Base-by-base conservation (phyloP, 53 echinoderm and acorn worm genomes). In the Arbacia lixula region DNA sequence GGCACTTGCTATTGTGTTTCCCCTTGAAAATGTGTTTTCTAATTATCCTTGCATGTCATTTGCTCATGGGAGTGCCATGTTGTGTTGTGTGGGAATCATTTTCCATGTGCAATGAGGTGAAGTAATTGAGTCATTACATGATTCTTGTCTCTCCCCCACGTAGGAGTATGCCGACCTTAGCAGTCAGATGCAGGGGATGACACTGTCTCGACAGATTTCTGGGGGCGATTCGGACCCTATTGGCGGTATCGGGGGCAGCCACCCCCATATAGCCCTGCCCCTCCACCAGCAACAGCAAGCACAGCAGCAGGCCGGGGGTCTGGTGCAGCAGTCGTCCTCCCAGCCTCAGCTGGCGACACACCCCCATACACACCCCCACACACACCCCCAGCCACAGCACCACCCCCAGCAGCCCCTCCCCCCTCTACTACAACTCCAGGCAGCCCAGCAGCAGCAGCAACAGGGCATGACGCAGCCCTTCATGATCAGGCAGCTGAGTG, bases 141-240 rank as follows among this genome's bases (percentile, higher is more conserved):
- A n/a, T n/a, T n/a, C n/a, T n/a, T n/a, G n/a, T n/a, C n/a, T n/a
- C n/a, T n/a, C n/a, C n/a, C n/a, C n/a, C n/a, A n/a, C n/a, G 2
- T 68, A 92, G 92, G 88, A 92, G 62, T 86, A 75, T 75, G 85
- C 60, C 31, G 90, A 93, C 30, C 3, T 90, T 11, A 87, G 39
- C 58, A 68, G 78, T 35, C 93, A 93, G 56, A 55, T 90, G 82
- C 93, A 93, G 58, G 80, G 85, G 38, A 42, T 90, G 5, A 71
- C 77, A 19, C 71, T 90, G 32, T 32, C 85, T n/a, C 68, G 88
- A 36, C 90, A 90, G 82, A 53, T 87, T 26, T 87, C 90, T 0
- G 93, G 87, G 3, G 90, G 87, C 24, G 90, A 88, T n/a, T 68
- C 88, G 37, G 90, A 81, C 11, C 63, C 63, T 0, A 66, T 67